Evolutionary conservation across 1,140 invertebrate genomes (phyloP).

Genomic region (Scaptomyza pallida): DNA sequence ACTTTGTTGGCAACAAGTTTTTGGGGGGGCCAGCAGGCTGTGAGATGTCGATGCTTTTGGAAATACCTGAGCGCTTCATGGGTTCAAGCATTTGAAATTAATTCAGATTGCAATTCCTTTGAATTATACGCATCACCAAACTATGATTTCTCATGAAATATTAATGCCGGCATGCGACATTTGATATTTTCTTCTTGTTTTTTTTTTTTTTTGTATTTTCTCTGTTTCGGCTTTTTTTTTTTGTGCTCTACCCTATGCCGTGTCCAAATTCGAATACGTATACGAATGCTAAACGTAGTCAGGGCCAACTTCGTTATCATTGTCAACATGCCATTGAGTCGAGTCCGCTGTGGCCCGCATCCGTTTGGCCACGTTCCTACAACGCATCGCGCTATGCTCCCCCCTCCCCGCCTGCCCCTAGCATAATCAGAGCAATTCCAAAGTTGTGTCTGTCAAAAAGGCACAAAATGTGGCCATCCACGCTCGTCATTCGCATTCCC

Average conservation of each 20-base stretch:
- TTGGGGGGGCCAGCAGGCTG: not conserved
- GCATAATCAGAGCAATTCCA: conserved; percentile 80
- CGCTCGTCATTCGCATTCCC: conserved; percentile 18
- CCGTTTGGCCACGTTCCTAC: not conserved
- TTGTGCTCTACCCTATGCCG: not conserved
- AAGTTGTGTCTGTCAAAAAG: conserved; percentile 78
- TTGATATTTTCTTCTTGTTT: conserved; percentile 60
- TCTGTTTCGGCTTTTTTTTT: conserved; percentile 62
- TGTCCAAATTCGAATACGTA: not conserved
- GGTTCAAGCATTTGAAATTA: conserved; percentile 62
- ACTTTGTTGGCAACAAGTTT: conserved; percentile 25
- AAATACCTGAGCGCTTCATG: conserved; percentile 31
- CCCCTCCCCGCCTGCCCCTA: conserved; percentile 8
- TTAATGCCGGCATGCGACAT: conserved; percentile 79
- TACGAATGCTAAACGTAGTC: conserved; percentile 45
- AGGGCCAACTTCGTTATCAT: conserved; percentile 80
- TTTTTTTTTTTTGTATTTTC: conserved; percentile 19
- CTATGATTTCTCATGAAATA: conserved; percentile 83
- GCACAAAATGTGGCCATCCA: conserved; percentile 70
- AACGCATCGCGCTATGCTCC: not conserved
- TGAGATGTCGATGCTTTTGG: conserved; percentile 6
- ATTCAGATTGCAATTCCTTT: conserved; percentile 82
- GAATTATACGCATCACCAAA: conserved; percentile 82
- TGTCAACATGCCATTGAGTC: conserved; percentile 80
- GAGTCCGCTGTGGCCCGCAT: conserved; percentile 27